phyloP scores from a whole-genome alignment of 2,888 invertebrate species.

The Clunio marinus region DNA sequence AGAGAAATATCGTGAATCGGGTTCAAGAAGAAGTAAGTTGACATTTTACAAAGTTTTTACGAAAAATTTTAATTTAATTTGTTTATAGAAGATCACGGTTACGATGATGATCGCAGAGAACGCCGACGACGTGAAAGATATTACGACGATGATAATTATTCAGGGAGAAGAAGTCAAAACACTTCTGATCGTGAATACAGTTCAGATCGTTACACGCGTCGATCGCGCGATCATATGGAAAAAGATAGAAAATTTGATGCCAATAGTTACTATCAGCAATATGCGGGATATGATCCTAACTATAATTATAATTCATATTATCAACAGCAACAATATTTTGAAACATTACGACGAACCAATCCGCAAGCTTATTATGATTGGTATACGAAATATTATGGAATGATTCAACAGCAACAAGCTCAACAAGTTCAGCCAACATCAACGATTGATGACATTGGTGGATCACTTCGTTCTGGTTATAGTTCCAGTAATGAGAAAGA shows the following conservation, averaged over 20 bases:
- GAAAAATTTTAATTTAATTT: background rate
- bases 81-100: constrained; percentile 29
- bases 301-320: constrained; percentile 58
- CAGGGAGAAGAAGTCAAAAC: constrained; percentile 46
- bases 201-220: constrained; percentile 3
- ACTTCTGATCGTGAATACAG: constrained; percentile 46
- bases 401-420: constrained; percentile 45
- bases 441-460: constrained; percentile 59
- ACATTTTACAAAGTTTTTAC: no score
- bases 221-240: background rate
- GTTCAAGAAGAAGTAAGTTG: constrained; percentile 19
- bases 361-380: constrained; percentile 74
- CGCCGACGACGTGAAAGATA: constrained; percentile 39
- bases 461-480: constrained; percentile 76
- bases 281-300: constrained; percentile 52
- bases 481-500: constrained; percentile 72
- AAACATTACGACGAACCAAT: constrained; percentile 70
- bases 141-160: constrained; percentile 40
- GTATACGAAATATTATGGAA: constrained; percentile 66
- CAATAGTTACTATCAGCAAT: constrained; percentile 25
- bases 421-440: background rate
- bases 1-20: background rate
- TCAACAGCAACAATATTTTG: constrained; percentile 64
- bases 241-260: background rate
- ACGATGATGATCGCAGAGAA: constrained; percentile 16